phyloP scores from a whole-genome alignment of 2,797 vertebrate genomes.

The Megalops cyprinoides region DNA sequence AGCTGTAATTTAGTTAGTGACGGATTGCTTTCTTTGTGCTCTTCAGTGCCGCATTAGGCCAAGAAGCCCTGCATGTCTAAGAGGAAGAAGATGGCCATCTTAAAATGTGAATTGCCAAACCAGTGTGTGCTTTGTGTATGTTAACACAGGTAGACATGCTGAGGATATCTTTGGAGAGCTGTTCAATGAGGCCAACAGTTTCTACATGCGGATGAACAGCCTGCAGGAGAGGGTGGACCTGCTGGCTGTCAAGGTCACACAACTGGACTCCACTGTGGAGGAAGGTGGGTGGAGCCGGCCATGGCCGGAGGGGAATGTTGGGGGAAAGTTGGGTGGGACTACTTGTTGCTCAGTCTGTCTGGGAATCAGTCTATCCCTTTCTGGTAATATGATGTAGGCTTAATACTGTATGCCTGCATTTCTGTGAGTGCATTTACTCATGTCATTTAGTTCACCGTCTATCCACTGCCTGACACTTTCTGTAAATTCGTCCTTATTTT shows the following conservation, averaged over 20 bases:
- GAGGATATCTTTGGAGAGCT: constrained; percentile 91
- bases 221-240: constrained; percentile 91
- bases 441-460: too few relatives aligned
- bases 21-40: neutral
- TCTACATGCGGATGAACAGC: constrained; percentile 90
- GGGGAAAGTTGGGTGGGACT: neutral
- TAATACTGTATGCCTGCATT: too few relatives aligned
- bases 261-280: constrained; percentile 88
- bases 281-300: constrained; percentile 75
- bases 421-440: too few relatives aligned
- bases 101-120: too few relatives aligned
- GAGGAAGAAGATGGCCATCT: too few relatives aligned
- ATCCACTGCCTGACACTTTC: neutral
- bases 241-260: constrained; percentile 88
- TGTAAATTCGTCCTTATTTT: neutral
- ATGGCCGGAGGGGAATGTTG: neutral
- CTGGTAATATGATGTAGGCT: too few relatives aligned
- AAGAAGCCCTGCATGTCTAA: too few relatives aligned
- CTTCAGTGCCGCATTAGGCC: too few relatives aligned
- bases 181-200: constrained; percentile 90
- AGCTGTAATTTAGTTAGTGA: neutral
- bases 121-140: neutral
- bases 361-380: too few relatives aligned
- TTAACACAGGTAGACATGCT: constrained; percentile 80
- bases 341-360: neutral